Conservation (phyloP, 2,113 vertebrate species). For the Sorex fumeus region DNA sequence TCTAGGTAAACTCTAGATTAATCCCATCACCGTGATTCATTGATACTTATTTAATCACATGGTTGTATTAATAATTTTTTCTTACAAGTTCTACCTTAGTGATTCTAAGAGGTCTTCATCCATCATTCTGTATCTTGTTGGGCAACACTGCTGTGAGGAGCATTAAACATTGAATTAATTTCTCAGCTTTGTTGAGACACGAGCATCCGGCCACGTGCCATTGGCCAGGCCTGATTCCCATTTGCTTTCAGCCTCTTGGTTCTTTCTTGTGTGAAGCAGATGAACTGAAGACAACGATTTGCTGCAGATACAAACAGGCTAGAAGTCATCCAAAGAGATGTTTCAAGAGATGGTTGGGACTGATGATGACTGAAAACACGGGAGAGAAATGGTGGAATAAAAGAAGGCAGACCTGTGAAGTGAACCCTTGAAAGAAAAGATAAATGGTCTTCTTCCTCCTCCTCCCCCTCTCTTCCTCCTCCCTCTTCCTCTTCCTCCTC, state of each 20-base stretch:
- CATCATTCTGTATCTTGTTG: slow-evolving; percentile 85
- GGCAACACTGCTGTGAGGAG: slow-evolving; percentile 69
- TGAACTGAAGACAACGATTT: neutral
- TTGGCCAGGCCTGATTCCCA: slow-evolving; percentile 1
- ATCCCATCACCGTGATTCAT: slow-evolving; percentile 84
- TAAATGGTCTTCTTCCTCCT: too few relatives aligned
- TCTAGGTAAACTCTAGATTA: slow-evolving; percentile 81
- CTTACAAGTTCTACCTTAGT: slow-evolving; percentile 85
- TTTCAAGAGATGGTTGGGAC: neutral
- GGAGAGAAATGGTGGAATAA: neutral
- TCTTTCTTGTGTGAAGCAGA: neutral
- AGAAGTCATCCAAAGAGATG: neutral
- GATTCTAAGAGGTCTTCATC: slow-evolving; percentile 88
- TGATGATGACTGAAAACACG: neutral
- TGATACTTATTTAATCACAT: slow-evolving; percentile 83
- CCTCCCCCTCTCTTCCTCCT: too few relatives aligned
- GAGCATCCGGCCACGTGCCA: slow-evolving; percentile 36
- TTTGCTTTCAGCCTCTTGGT: neutral
- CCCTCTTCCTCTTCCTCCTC: too few relatives aligned
- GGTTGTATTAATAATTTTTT: slow-evolving; percentile 82
- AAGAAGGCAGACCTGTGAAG: neutral
- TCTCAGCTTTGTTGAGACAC: slow-evolving; percentile 81
- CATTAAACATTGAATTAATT: slow-evolving; percentile 83
- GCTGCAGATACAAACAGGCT: neutral
- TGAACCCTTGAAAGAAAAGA: neutral